Evolutionary conservation across 2,888 invertebrate species (phyloP), one percentile per base, ranked within the genome.

Genomic region (Prosopocoilus inquinatus): DNA sequence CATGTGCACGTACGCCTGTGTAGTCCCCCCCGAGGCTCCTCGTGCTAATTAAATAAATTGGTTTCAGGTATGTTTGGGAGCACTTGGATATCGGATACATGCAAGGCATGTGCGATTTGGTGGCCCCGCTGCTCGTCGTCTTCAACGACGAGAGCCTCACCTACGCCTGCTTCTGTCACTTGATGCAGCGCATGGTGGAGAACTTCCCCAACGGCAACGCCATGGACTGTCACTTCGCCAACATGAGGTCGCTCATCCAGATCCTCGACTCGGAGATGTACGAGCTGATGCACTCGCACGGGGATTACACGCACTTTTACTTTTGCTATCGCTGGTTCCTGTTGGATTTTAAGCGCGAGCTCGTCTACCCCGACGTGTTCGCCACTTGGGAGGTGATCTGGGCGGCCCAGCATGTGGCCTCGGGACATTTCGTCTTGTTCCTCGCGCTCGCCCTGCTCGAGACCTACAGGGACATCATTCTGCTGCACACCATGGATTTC

Each of bases 261-360:
- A 94, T 96, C 64, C 77, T 96, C 66, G 96, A 97, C 76, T 88
- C 91, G 20, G 95, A 96, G 79, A 82, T 97, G 81, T 95, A 93
- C 78, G 94, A 95, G 70, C 80, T 94, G 73, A 95, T 96, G 91
- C 93, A 94, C 70, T 90, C 92, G 49, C 92, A 94, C 75, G 94
- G 94, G 0, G 96, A 97, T 77, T 96, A 94, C 78, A 96, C 95
- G 2, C 96, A 97, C 75, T 94, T 97, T 78, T 97, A 96, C 79
- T 97, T 96, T 79, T 95, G 95, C 77, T 97, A 97, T 77, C 89
- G 96, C 41, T 96, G 96, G 96, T 96, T 96, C 80, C 81, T 97
- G 61, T 81, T 97, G 50, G 96, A 97, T 78, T 97, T 97, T 74
- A 97, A 97, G 76, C 80, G 96, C 73, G 96, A 97, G 76, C 79